phyloP scores from a whole-genome alignment of 2,113 vertebrate species.

The Acrocephalus arundinaceus region DNA sequence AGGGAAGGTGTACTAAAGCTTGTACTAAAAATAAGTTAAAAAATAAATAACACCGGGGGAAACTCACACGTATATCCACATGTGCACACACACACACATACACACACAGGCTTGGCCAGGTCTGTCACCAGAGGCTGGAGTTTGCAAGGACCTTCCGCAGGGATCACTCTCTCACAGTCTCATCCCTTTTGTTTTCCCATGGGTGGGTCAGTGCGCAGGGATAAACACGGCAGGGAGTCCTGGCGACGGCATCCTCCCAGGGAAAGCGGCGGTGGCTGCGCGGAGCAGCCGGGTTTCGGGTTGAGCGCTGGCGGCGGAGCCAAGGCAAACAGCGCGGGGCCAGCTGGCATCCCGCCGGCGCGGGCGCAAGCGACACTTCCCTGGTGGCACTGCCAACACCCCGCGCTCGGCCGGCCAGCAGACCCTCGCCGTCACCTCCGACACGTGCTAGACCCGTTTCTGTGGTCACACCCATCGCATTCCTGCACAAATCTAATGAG shows the following conservation, averaged over 20 bases:
- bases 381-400: background rate
- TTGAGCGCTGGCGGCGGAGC: background rate
- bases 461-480: background rate
- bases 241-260: slow-evolving; percentile 17
- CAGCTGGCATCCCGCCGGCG: background rate
- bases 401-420: background rate
- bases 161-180: background rate
- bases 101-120: background rate
- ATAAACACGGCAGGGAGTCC: slow-evolving; percentile 33
- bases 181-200: background rate
- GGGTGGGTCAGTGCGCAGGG: background rate
- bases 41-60: slow-evolving; percentile 12
- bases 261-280: background rate
- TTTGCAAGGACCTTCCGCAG: background rate
- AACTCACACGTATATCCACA: background rate
- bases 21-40: slow-evolving; percentile 8
- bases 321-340: slow-evolving; percentile 35
- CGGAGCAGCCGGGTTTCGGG: background rate
- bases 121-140: background rate
- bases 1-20: background rate
- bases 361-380: background rate
- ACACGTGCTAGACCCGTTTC: background rate
- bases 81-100: background rate
- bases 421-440: background rate
- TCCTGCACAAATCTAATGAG: background rate